Evolutionary conservation across 1,140 invertebrate species (phyloP), one percentile per base, ranked within the genome.

Genomic region (Halyomorpha halys): DNA sequence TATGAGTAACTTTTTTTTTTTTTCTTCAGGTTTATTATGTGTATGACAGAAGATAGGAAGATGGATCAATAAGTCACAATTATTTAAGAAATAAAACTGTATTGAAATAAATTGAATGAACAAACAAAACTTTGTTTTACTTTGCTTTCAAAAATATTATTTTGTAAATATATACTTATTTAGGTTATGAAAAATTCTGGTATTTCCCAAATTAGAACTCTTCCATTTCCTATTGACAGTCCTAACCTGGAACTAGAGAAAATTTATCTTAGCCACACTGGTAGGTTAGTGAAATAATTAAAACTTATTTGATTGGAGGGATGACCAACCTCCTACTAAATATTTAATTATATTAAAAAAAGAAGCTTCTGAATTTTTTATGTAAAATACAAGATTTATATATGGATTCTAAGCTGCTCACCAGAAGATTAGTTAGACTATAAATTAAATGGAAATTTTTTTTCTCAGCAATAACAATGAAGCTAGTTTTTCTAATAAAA

Each of bases 181-280:
- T 23, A 27, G 2, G 16, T 34, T 59, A 8, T 23, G n/a, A 59
- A 59, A 59, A 21, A 59, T 14, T 16, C 19, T 23, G 54, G 54
- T 6, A 59, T 34, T 21, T 59, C 54, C 54, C 54, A 59, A 23
- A 59, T 59, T 13, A 27, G 27, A 27, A 18, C 23, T 34, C 25
- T 59, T 59, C 54, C 54, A 23, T 34, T 23, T 23, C 27, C 23
- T 3, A 21, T n/a, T 59, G 54, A 59, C 15, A 59, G 16, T 23
- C 9, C 54, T n/a, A 59, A 27, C 15, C 47, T 18, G 47, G 47
- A 49, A 49, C 47, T 49, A 21, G n/a, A 49, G 19, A 49, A 49
- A 49, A 49, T 19, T 5, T 8, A 49, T 49, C 5, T 19, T 3
- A 49, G 14, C 2, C n/a, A n/a, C n/a, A n/a, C n/a, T 47, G 4